Evolutionary conservation across 1,140 invertebrate genomes (phyloP).

Genomic region (Drosophila ironensis): DNA sequence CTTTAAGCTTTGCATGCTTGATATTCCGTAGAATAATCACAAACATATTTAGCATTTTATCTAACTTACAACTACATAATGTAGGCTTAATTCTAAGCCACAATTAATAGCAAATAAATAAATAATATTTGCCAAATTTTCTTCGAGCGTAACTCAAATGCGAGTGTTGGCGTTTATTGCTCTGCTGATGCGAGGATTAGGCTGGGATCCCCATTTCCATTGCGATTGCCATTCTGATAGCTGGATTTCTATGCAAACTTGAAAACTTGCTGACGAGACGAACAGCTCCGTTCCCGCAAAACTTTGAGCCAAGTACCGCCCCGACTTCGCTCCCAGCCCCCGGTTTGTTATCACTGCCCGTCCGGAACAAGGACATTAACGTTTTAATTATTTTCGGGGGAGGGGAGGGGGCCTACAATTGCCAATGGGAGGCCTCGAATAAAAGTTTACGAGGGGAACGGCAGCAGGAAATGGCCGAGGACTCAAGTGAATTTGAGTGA

Average conservation of each 20-base stretch:
- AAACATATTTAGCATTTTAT: too few species aligned
- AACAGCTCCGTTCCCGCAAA: neutral
- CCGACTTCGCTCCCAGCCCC: neutral
- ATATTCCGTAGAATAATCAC: too few species aligned
- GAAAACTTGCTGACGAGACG: too few species aligned
- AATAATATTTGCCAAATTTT: too few species aligned
- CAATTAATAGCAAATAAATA: too few species aligned
- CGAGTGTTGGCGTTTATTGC: constrained; percentile 10
- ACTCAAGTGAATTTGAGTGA: too few species aligned
- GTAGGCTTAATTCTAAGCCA: too few species aligned
- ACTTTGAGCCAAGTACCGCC: neutral
- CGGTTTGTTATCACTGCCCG: neutral
- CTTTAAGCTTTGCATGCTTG: too few species aligned
- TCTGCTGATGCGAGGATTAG: constrained; percentile 13
- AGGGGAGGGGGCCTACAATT: too few species aligned
- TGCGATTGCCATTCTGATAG: constrained; percentile 1
- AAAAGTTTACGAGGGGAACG: constrained; percentile 17
- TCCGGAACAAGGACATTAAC: constrained; percentile 15
- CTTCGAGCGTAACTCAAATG: neutral
- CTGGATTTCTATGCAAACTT: constrained; percentile 6
- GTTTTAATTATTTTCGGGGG: constrained; percentile 25
- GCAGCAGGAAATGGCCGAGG: too few species aligned
- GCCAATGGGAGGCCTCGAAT: constrained; percentile 5
- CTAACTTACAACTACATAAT: too few species aligned
- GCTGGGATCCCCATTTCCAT: neutral